These are phyloP conservation scores for Platorchestia sp. DNA, from an alignment of 1,140 invertebrate species.

Conservation along the genomic window DNA sequence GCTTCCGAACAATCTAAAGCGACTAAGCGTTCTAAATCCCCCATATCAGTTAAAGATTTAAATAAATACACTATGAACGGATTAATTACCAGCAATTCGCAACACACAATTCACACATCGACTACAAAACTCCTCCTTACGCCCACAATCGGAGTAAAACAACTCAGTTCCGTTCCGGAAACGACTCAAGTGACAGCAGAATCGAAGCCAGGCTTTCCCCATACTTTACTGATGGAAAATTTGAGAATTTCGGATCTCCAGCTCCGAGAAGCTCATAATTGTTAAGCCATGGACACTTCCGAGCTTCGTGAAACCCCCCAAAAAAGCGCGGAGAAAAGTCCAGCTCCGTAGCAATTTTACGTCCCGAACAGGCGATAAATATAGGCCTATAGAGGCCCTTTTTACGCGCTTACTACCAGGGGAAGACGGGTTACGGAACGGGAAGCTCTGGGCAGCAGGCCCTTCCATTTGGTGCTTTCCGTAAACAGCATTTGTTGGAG, in stretches of 20 bases:
- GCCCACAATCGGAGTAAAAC: too few relatives aligned
- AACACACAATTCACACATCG: too few relatives aligned
- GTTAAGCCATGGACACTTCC: background rate
- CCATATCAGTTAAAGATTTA: too few relatives aligned
- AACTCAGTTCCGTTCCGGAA: too few relatives aligned
- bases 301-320: background rate
- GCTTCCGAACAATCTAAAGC: too few relatives aligned
- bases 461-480: background rate
- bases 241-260: background rate
- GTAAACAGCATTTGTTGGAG: constrained; percentile 7
- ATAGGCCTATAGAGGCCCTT: background rate
- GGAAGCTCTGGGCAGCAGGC: background rate
- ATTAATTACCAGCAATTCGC: too few relatives aligned
- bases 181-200: too few relatives aligned
- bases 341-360: background rate
- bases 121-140: too few relatives aligned
- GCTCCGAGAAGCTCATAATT: background rate
- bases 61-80: too few relatives aligned
- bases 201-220: too few relatives aligned
- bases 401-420: background rate
- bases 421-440: background rate
- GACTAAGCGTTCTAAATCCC: too few relatives aligned
- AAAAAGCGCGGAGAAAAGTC: background rate
- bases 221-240: too few relatives aligned
- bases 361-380: background rate